phyloP scores from a whole-genome alignment of 2,888 invertebrate species.

The Eupithecia pulchellata region DNA sequence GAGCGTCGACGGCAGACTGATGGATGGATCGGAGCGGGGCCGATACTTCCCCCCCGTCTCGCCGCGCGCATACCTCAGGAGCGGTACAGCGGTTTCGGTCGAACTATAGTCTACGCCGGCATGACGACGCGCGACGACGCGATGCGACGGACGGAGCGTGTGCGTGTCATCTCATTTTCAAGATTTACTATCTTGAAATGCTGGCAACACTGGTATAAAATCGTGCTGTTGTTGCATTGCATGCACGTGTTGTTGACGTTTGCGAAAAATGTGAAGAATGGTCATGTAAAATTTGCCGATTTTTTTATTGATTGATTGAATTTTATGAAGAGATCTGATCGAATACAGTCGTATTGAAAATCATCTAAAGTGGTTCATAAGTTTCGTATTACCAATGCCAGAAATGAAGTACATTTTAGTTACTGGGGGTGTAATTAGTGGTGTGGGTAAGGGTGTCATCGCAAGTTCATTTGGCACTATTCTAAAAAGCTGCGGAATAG shows the following conservation, averaged over 20 bases:
- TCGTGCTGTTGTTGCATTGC: background rate
- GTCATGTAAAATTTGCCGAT: background rate
- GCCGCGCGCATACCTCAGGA: too few species aligned
- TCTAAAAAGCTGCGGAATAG: constrained; percentile 96
- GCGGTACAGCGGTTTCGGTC: too few species aligned
- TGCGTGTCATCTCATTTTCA: too few species aligned
- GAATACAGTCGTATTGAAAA: background rate
- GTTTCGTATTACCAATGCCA: constrained; percentile 57
- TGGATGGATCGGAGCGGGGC: too few species aligned
- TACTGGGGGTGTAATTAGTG: constrained; percentile 99
- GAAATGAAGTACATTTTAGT: constrained; percentile 99
- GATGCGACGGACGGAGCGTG: too few species aligned
- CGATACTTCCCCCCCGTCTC: too few species aligned
- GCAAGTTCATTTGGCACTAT: constrained; percentile 98
- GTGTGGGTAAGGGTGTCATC: constrained; percentile 98
- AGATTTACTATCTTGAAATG: too few species aligned
- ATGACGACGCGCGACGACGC: too few species aligned
- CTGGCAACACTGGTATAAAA: too few species aligned
- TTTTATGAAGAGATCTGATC: background rate
- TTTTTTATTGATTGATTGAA: background rate
- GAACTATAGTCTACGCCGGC: too few species aligned
- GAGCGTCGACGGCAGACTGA: too few species aligned
- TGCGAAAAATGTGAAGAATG: constrained; percentile 6
- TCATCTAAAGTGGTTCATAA: background rate
- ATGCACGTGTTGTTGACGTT: constrained; percentile 8